Percentiles rank a stretch among this genome's conserved stretches.
Evolutionary conservation across 2,797 vertebrate species (phyloP).

Genomic region (Sebastiscus tertius): DNA sequence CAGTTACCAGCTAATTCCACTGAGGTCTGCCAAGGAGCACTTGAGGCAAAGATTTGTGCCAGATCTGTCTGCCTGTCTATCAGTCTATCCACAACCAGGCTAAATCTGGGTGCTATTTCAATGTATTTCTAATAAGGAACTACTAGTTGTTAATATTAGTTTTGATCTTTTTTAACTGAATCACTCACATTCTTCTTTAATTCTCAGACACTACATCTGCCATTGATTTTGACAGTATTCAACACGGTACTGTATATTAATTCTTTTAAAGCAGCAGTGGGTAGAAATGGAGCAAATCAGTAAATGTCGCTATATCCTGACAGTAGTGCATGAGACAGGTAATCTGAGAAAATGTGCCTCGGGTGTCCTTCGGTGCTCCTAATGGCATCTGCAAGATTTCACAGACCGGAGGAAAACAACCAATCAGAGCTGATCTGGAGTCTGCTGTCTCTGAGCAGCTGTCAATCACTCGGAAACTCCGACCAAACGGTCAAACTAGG

Average conservation of each 20-base stretch:
- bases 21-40: slow-evolving; percentile 56
- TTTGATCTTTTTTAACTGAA: background rate
- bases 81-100: background rate
- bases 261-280: background rate
- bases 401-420: no score
- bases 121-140: background rate
- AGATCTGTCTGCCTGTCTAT: slow-evolving; percentile 9
- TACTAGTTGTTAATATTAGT: background rate
- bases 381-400: no score
- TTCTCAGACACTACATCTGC: background rate
- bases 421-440: no score
- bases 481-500: no score
- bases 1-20: slow-evolving; percentile 58
- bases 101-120: no score
- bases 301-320: no score
- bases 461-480: no score
- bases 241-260: background rate
- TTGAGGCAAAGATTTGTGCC: slow-evolving; percentile 29
- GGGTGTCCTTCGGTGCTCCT: no score
- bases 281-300: no score
- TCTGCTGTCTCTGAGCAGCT: no score
- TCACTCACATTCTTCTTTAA: background rate
- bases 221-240: slow-evolving; percentile 3
- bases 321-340: no score
- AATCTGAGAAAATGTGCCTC: no score